Evolutionary conservation across 2,888 invertebrate genomes (phyloP).

Genomic region (Hemithea aestivaria): DNA sequence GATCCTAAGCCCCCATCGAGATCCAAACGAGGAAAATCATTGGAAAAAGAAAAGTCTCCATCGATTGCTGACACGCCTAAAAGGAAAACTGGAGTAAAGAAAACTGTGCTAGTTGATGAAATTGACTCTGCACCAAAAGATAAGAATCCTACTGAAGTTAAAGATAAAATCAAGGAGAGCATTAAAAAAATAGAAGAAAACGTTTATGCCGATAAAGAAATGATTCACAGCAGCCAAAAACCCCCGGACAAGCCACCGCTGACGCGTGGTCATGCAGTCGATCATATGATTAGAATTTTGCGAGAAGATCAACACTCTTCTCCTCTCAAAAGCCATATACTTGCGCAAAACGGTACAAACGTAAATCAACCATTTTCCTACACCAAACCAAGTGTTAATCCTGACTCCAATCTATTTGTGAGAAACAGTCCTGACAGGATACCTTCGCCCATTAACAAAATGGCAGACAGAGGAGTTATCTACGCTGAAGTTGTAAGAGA

Average conservation of each 20-base stretch:
- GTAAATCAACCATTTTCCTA: slow-evolving; percentile 91
- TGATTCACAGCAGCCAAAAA: slow-evolving; percentile 86
- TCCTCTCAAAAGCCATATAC: slow-evolving; percentile 81
- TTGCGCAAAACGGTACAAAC: slow-evolving; percentile 82
- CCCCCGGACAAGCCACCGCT: slow-evolving; percentile 84
- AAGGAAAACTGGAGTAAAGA: slow-evolving; percentile 60
- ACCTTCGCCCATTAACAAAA: slow-evolving; percentile 67
- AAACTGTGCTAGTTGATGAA: slow-evolving; percentile 59
- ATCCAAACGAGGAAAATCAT: slow-evolving; percentile 60
- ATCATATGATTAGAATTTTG: slow-evolving; percentile 86
- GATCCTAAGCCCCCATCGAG: slow-evolving; percentile 66
- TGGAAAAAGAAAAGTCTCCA: slow-evolving; percentile 55
- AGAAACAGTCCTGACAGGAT: slow-evolving; percentile 70
- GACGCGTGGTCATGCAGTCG: slow-evolving; percentile 86
- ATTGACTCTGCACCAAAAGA: slow-evolving; percentile 58
- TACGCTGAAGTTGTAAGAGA: slow-evolving; percentile 86
- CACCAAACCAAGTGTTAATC: slow-evolving; percentile 80
- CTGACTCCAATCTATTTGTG: slow-evolving; percentile 66
- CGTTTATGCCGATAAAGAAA: slow-evolving; percentile 75
- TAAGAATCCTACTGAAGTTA: slow-evolving; percentile 48
- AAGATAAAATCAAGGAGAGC: slow-evolving; percentile 73
- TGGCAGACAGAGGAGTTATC: slow-evolving; percentile 82
- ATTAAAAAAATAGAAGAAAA: slow-evolving; percentile 73
- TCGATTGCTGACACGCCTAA: slow-evolving; percentile 64
- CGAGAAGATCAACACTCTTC: slow-evolving; percentile 85